Evolutionary conservation across 53 echinoderm and acorn worm genomes (phyloP).

Genomic region (Luidia sarsii): DNA sequence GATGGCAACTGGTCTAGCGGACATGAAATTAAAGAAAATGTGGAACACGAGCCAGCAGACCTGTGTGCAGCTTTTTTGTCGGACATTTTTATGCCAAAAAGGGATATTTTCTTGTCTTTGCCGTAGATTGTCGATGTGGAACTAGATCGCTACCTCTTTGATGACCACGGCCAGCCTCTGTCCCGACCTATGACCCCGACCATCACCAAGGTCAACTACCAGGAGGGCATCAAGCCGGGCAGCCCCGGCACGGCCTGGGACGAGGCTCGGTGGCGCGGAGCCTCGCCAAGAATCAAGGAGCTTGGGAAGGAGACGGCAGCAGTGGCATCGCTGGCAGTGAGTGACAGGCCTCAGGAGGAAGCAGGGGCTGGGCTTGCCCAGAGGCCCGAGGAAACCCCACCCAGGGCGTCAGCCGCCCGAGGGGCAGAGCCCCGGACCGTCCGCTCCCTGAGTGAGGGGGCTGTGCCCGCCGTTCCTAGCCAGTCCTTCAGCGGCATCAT

Average conservation of each 20-base stretch:
- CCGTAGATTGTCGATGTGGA: constrained; percentile 98
- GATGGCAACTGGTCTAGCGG: no score
- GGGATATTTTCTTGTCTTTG: no score
- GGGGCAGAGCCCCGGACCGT: background rate
- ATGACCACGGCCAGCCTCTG: constrained; percentile 68
- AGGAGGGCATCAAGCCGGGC: constrained; percentile 87
- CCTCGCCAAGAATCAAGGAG: constrained; percentile 51
- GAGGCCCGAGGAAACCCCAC: constrained; percentile 2
- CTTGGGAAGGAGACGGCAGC: background rate
- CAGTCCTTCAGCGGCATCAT: constrained; percentile 48
- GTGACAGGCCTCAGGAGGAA: background rate
- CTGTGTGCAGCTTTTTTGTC: no score
- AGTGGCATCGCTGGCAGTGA: background rate
- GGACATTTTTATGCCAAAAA: no score
- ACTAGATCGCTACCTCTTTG: constrained; percentile 89
- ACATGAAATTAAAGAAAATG: no score
- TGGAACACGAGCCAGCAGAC: no score
- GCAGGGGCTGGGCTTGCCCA: background rate
- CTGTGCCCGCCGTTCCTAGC: constrained; percentile 11
- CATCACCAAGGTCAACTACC: constrained; percentile 95
- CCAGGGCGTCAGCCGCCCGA: background rate
- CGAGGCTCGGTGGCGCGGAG: constrained; percentile 36
- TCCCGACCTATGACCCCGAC: constrained; percentile 94
- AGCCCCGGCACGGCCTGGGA: constrained; percentile 45
- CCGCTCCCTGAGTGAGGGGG: background rate